A percentile compares a stretch with the other conserved stretches of the same genome.
Conservation (phyloP, 2,113 vertebrate species). For the Dasypus novemcinctus region DNA sequence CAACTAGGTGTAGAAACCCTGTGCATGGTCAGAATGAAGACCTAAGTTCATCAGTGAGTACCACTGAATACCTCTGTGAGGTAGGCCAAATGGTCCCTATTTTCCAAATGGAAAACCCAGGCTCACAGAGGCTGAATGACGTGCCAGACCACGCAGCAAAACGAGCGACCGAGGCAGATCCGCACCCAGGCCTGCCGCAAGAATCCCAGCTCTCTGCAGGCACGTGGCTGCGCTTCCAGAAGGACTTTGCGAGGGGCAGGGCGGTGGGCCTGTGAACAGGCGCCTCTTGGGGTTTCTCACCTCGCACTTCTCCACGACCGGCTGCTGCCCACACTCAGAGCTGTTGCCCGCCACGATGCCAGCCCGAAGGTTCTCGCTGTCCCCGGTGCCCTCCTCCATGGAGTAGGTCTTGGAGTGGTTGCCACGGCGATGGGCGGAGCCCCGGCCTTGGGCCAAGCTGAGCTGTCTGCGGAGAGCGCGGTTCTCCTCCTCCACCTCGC, state of each 20-base stretch:
- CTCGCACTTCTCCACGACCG: conserved; percentile 97
- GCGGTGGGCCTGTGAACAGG: fast-evolving
- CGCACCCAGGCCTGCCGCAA: background rate
- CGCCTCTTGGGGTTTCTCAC: conserved; percentile 76
- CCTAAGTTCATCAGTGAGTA: fast-evolving
- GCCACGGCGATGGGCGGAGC: conserved; percentile 79
- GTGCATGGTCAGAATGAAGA: background rate
- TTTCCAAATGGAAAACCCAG: background rate
- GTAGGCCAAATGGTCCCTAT: background rate
- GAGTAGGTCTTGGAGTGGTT: conserved; percentile 93
- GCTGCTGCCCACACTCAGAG: conserved; percentile 95
- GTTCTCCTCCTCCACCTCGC: conserved; percentile 97
- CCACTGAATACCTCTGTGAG: background rate
- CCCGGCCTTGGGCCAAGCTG: conserved; percentile 86
- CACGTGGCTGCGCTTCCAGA: fast-evolving
- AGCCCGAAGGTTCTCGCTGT: conserved; percentile 92
- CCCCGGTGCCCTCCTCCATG: conserved; percentile 93
- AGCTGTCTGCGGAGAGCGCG: conserved; percentile 91
- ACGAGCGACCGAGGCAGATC: background rate
- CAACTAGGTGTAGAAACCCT: background rate
- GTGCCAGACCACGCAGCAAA: background rate
- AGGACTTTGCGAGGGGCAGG: fast-evolving
- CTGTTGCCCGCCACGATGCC: conserved; percentile 89
- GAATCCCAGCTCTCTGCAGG: background rate
- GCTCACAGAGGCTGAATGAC: background rate